Conservation (phyloP, 2,113 vertebrate species). For the Ciconia boyciana region DNA sequence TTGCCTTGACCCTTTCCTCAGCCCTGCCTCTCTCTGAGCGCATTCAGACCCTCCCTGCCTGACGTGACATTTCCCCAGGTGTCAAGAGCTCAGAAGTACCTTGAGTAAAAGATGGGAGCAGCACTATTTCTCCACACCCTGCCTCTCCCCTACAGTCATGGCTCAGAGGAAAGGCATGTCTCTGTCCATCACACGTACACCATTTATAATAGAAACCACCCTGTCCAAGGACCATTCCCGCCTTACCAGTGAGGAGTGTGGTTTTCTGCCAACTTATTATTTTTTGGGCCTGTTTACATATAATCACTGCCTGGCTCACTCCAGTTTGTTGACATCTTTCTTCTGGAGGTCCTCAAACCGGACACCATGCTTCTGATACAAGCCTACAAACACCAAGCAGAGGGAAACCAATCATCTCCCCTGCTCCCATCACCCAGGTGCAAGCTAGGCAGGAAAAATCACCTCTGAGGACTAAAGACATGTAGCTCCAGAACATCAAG, state of each 20-base stretch:
- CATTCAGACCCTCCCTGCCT: not conserved
- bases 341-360: not conserved
- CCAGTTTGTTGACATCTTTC: not conserved
- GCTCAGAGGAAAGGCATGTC: constrained; percentile 1
- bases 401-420: not conserved
- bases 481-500: not conserved
- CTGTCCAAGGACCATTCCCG: not conserved
- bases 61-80: not conserved
- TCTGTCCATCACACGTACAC: not conserved
- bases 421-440: not conserved
- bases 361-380: not conserved
- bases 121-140: not conserved
- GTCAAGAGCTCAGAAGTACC: not conserved
- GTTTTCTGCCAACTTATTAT: not conserved
- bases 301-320: not conserved
- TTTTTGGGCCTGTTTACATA: not conserved
- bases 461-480: not conserved
- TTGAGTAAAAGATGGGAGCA: not conserved
- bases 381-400: not conserved
- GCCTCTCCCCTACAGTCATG: not conserved
- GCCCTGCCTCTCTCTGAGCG: not conserved
- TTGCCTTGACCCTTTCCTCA: not conserved
- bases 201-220: not conserved
- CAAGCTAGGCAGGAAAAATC: not conserved
- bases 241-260: not conserved